Evolutionary conservation across 2,888 invertebrate genomes (phyloP), one percentile per base, ranked within the genome.

Genomic region (Cataglyphis livida): DNA sequence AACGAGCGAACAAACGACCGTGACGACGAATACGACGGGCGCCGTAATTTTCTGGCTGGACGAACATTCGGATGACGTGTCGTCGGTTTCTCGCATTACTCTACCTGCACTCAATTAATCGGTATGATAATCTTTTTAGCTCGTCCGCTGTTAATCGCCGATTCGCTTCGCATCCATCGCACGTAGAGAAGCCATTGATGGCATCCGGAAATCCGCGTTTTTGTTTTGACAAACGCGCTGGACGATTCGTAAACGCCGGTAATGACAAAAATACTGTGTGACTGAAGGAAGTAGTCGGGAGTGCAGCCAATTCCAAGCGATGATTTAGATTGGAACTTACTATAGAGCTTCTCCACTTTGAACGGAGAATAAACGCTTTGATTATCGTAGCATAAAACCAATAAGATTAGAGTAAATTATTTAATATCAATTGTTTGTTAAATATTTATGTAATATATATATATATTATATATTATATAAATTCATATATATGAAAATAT

Each of bases 1-100:
- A 48, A 48, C 82, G 83, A 86, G 25, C 64, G 64, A 48, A 48
- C 82, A 82, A 86, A 82, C 82, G 68, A 85, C 59, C 68, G 65
- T 73, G 74, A 79, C 82, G 68, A 71, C 62, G 74, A 54, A 64
- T 70, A 48, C 82, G 82, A 68, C 64, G 85, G 85, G 65, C 68
- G 78, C 78, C 82, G 90, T 75, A 90, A 90, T 90, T 90, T 90
- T 90, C 90, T 85, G 84, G 81, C 85, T 87, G 84, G 88, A 70
- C 87, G 89, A 87, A 48, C 86, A 76, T 74, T 68, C 66, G 83
- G 78, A 88, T 89, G 86, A 89, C 84, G 82, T 83, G 65, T 51
- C 18, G 79, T 74, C 59, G 35, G 64, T 73, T 64, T 64, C 62
- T 73, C 81, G 61, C 68, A 76, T 71, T 70, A 35, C 21, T 57